Conservation (phyloP, 2,888 invertebrate species). For the Synergus laeviventris region DNA sequence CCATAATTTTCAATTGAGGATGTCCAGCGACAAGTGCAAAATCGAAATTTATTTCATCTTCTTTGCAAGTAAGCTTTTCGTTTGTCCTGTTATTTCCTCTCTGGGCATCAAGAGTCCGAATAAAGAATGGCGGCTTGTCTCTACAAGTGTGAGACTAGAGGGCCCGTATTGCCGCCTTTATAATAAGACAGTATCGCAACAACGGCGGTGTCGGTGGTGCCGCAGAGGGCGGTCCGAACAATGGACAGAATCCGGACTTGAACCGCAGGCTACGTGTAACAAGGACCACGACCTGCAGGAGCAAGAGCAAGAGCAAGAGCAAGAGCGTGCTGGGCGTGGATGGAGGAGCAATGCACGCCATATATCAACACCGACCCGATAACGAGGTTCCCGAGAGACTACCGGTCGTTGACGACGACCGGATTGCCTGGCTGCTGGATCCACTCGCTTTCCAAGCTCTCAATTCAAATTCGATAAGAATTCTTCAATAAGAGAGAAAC, state of each 20-base stretch:
- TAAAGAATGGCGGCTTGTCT: conserved; percentile 53
- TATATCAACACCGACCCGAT: conserved; percentile 74
- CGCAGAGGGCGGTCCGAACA: conserved; percentile 66
- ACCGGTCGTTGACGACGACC: conserved; percentile 65
- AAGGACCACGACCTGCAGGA: conserved; percentile 61
- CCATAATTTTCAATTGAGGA: conserved; percentile 17
- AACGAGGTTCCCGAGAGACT: conserved; percentile 73
- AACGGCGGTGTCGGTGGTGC: conserved; percentile 63
- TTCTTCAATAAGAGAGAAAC: neutral
- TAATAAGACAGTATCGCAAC: conserved; percentile 73
- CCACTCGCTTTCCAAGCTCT: conserved; percentile 40
- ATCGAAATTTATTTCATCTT: conserved; percentile 35
- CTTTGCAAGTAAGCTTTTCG: conserved; percentile 21
- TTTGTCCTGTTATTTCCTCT: conserved; percentile 26
- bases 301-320: conserved; percentile 48
- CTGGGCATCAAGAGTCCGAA: conserved; percentile 27
- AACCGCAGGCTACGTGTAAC: conserved; percentile 61
- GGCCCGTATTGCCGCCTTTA: conserved; percentile 69
- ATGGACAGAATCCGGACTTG: conserved; percentile 57
- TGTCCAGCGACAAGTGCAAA: conserved; percentile 36
- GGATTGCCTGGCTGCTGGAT: conserved; percentile 50
- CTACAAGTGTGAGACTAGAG: conserved; percentile 67
- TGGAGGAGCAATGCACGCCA: conserved; percentile 65
- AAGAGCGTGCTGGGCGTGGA: conserved; percentile 61
- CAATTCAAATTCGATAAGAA: conserved; percentile 21